These are phyloP conservation scores for Caenorhabditis sp. DNA, from an alignment of 2,888 invertebrate species.

Conservation along the genomic window DNA sequence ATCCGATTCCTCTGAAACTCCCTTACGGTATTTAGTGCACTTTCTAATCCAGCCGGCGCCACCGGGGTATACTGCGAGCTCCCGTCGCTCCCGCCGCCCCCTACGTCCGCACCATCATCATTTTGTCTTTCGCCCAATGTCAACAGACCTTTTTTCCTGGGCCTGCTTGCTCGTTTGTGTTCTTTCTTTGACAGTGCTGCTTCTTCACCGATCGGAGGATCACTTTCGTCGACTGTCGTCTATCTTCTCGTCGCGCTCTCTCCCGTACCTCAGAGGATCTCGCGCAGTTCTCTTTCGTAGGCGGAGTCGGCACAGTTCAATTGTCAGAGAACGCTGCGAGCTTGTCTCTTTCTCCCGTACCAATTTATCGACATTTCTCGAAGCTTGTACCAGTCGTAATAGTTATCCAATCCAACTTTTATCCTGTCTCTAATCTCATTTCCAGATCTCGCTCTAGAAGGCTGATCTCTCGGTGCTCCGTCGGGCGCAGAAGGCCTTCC, in stretches of 20 bases:
- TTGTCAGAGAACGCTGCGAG: conserved; percentile 31
- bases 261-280: conserved; percentile 30
- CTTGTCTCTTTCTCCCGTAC: conserved; percentile 19
- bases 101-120: conserved; percentile 45
- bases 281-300: conserved; percentile 38
- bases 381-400: too few species aligned
- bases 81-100: conserved; percentile 32
- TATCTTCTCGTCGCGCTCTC: conserved; percentile 27
- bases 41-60: conserved; percentile 54
- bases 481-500: conserved; percentile 34
- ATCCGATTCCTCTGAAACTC: conserved; percentile 8
- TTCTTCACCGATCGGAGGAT: conserved; percentile 57
- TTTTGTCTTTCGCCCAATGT: conserved; percentile 62
- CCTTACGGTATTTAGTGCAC: conserved; percentile 7
- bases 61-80: conserved; percentile 51
- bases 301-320: conserved; percentile 59
- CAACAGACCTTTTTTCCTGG: conserved; percentile 51
- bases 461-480: conserved; percentile 20
- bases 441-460: conserved; percentile 15
- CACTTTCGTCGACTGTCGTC: conserved; percentile 50
- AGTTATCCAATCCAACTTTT: background rate
- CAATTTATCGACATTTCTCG: conserved; percentile 2
- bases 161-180: conserved; percentile 56
- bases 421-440: background rate
- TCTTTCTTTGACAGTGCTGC: conserved; percentile 62